Conservation (phyloP, 2,113 vertebrate genomes). For the Pogona vitticeps region DNA sequence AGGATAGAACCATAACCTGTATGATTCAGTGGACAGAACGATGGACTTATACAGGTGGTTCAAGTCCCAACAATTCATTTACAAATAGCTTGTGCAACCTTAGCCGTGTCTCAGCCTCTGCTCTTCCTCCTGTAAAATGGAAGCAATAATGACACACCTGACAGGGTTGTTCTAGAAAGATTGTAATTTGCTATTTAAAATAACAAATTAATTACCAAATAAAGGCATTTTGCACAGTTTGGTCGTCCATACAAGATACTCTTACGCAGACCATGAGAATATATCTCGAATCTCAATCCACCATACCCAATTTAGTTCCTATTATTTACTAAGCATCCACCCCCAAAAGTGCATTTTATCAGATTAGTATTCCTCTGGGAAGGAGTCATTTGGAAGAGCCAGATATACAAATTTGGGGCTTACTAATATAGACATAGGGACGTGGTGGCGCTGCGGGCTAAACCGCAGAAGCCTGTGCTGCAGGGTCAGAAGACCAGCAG, state of each 20-base stretch:
- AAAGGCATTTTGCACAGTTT: conserved; percentile 45
- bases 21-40: background rate
- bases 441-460: too few relatives aligned
- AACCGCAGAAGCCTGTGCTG: too few relatives aligned
- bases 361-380: background rate
- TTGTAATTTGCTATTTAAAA: background rate
- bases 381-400: background rate
- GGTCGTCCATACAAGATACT: background rate
- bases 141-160: background rate
- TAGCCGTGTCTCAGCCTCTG: background rate
- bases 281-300: conserved; percentile 27
- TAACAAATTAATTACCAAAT: background rate
- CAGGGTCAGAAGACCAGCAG: too few relatives aligned
- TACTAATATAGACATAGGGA: fast-evolving
- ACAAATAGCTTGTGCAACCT: background rate
- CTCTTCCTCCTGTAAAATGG: background rate
- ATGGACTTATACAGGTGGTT: background rate
- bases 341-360: background rate
- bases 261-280: background rate
- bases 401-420: background rate
- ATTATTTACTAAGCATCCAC: conserved; percentile 43
- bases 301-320: conserved; percentile 53
- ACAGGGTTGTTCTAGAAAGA: background rate
- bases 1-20: background rate
- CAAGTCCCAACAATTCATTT: background rate